Evolutionary conservation across 64 coral and sea anemone species (phyloP).

Genomic region (Actinia equina): DNA sequence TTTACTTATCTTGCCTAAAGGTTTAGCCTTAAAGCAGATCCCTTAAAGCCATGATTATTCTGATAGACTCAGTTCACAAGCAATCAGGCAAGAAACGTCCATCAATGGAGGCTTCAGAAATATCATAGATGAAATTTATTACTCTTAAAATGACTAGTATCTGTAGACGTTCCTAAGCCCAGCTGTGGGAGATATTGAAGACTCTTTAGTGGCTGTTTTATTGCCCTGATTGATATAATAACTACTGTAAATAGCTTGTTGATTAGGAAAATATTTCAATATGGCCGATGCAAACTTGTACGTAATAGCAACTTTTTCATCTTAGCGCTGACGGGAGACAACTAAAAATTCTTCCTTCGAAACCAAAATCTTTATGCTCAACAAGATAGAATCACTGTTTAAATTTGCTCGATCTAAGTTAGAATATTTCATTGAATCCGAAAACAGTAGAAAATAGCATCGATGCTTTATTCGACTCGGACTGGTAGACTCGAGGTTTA

Average conservation of each 20-base stretch:
- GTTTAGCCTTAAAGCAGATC: constrained; percentile 2
- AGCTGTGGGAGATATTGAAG: neutral
- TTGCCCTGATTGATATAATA: neutral
- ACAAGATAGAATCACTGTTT: neutral
- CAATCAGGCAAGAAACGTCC: neutral
- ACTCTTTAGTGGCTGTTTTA: neutral
- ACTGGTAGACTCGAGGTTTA: neutral
- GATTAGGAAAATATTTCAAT: neutral
- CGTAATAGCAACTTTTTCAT: neutral
- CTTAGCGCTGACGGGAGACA: neutral
- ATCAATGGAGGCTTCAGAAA: neutral
- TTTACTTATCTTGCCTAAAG: neutral
- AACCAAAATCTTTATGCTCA: neutral
- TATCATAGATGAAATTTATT: neutral
- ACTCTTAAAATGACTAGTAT: neutral
- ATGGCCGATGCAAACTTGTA: neutral
- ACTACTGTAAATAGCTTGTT: neutral
- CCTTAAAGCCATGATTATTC: constrained; percentile 15
- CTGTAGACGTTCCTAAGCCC: neutral
- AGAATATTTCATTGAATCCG: neutral
- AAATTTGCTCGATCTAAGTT: neutral
- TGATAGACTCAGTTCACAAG: constrained; percentile 3
- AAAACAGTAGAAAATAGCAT: neutral
- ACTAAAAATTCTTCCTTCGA: neutral
- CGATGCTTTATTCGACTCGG: neutral